phyloP scores from a whole-genome alignment of 2,888 invertebrate genomes.

The Microplitis deprimator region DNA sequence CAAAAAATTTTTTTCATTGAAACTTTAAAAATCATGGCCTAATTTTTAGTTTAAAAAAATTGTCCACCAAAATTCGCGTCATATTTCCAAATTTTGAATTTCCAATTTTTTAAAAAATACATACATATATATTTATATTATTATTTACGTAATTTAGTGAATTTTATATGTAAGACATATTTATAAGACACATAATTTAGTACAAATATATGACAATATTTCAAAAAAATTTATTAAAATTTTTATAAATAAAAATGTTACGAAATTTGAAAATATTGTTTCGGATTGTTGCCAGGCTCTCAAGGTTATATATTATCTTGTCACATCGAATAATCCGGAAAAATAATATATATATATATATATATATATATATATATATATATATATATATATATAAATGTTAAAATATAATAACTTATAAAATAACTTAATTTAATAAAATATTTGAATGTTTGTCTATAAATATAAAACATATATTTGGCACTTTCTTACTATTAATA shows the following conservation, averaged over 20 bases:
- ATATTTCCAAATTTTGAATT: too few relatives aligned
- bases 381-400: background rate
- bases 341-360: slow-evolving; percentile 1
- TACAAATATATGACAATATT: too few relatives aligned
- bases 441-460: background rate
- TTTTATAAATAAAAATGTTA: slow-evolving; percentile 24
- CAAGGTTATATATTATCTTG: slow-evolving; percentile 23
- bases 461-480: background rate
- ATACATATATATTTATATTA: too few relatives aligned
- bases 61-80: too few relatives aligned
- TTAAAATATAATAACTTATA: background rate
- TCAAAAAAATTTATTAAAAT: background rate
- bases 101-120: too few relatives aligned
- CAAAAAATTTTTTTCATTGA: too few relatives aligned
- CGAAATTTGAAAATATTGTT: slow-evolving; percentile 26
- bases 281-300: slow-evolving; percentile 37
- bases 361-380: background rate
- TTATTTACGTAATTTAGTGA: too few relatives aligned
- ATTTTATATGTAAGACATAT: too few relatives aligned
- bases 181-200: too few relatives aligned
- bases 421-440: background rate
- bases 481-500: background rate
- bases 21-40: too few relatives aligned
- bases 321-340: slow-evolving; percentile 27
- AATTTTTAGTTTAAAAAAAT: too few relatives aligned